These are phyloP conservation scores for Dioctria linearis DNA, from an alignment of 2,888 invertebrate genomes.

Conservation along the genomic window DNA sequence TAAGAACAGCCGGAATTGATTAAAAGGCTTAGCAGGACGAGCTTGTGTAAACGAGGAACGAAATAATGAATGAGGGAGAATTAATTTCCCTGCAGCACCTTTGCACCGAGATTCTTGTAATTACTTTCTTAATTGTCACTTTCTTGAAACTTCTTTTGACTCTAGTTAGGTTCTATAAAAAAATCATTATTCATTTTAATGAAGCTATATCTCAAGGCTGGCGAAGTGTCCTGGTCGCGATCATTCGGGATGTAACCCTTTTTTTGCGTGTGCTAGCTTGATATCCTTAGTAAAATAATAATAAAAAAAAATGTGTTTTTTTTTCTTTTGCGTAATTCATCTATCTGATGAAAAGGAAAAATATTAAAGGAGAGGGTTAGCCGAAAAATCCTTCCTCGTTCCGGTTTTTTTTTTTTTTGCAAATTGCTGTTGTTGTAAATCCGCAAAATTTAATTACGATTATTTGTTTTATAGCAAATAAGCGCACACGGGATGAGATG, in stretches of 20 bases:
- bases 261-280: not conserved
- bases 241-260: not conserved
- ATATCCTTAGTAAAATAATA: not conserved
- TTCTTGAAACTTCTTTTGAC: conserved; percentile 29
- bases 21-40: conserved; percentile 29
- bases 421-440: too few species aligned
- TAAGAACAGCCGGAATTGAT: conserved; percentile 17
- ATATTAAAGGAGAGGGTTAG: too few species aligned
- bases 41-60: conserved; percentile 13
- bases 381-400: too few species aligned
- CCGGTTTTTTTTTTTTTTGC: too few species aligned
- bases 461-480: too few species aligned
- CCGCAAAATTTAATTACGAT: too few species aligned
- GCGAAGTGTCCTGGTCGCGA: too few species aligned
- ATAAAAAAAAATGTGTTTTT: not conserved
- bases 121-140: conserved; percentile 42
- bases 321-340: not conserved
- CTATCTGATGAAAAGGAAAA: not conserved
- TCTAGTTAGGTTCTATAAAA: conserved; percentile 33
- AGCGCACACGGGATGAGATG: too few species aligned
- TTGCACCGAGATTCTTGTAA: conserved; percentile 42
- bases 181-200: conserved; percentile 22
- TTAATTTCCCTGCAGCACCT: conserved; percentile 48
- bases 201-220: conserved; percentile 31
- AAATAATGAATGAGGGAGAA: conserved; percentile 36